Base-by-base conservation (phyloP, 2,888 invertebrate species). In the Dendrolimus pini region DNA sequence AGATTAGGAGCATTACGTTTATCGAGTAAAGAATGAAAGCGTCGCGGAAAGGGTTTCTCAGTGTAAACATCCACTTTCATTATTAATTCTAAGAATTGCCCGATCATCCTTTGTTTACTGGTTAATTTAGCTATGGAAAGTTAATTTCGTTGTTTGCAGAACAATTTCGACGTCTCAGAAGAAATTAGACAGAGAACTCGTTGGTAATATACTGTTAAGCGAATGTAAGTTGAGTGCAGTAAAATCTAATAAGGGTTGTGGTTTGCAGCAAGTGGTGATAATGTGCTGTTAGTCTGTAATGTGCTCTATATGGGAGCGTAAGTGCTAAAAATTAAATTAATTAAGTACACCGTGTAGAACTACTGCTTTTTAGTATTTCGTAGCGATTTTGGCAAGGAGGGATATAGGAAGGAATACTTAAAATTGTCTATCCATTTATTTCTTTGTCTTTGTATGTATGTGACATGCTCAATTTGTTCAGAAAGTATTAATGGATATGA, bases 291-390 rank as follows among this genome's bases (percentile, higher is more conserved):
- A 66, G 59, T 60, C 65, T 59, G 65, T 71, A 73, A 70, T 65
- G 64, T 64, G 65, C 60, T 55, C 58, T 60, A 66, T 61, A 47
- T 60, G 68, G 63, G 54, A 62, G 60, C 64, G 64, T 68, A 65
- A 71, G 70, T 69, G 75, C 77, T 77, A 77, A 80, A 75, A 74
- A 74, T 66, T 72, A 68, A 74, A 78, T 80, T 75, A 69, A 81
- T 78, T 78, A 80, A 59, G 59, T 47, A 12, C 47, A 30, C 6
- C 30, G 6, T 30, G 30, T 30, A 30, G 30, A 30, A 30, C 6
- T 3, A 30, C 30, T 30, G 6, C 30, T 30, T 30, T 30, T 30
- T 6, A 30, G 30, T 3, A 30, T 6, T 30, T 30, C 30, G 30
- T 30, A 30, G 30, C 30, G 3, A 30, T 30, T 30, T 30, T 6